These are phyloP conservation scores for Psilopsiagon aymara DNA, from an alignment of 2,113 vertebrate species.

Conservation along the genomic window DNA sequence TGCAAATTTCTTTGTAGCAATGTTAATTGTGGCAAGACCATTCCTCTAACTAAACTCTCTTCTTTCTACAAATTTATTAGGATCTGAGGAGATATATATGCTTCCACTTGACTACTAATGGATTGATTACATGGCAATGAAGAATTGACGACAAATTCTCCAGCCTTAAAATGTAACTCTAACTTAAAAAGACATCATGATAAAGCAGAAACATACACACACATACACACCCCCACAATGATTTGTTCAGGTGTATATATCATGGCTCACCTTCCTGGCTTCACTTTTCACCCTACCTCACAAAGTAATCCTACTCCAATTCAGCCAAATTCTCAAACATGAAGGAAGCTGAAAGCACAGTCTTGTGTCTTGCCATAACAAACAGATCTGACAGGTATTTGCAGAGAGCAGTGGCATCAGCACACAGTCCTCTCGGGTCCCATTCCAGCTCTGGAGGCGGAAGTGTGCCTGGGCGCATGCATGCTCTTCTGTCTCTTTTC, in stretches of 20 bases:
- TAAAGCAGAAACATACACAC: not conserved
- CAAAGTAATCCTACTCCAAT: not conserved
- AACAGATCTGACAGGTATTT: not conserved
- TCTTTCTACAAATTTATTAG: not conserved
- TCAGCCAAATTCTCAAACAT: not conserved
- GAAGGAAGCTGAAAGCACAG: not conserved
- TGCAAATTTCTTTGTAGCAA: not conserved
- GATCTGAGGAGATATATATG: not conserved
- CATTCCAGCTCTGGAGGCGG: not conserved
- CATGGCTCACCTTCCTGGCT: not conserved
- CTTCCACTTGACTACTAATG: not conserved
- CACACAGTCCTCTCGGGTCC: not conserved
- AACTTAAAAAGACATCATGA: not conserved
- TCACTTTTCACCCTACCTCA: not conserved
- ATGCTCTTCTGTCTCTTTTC: not conserved
- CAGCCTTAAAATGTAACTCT: not conserved
- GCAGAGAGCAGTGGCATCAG: not conserved
- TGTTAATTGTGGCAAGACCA: not conserved
- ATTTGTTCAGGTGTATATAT: not conserved
- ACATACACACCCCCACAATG: rapidly evolving
- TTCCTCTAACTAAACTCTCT: not conserved
- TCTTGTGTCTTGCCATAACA: not conserved
- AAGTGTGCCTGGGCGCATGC: rapidly evolving
- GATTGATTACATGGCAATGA: not conserved
- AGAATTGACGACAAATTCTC: not conserved